Evolutionary conservation across 2,113 vertebrate species (phyloP).

Genomic region (Noturus placidus): DNA sequence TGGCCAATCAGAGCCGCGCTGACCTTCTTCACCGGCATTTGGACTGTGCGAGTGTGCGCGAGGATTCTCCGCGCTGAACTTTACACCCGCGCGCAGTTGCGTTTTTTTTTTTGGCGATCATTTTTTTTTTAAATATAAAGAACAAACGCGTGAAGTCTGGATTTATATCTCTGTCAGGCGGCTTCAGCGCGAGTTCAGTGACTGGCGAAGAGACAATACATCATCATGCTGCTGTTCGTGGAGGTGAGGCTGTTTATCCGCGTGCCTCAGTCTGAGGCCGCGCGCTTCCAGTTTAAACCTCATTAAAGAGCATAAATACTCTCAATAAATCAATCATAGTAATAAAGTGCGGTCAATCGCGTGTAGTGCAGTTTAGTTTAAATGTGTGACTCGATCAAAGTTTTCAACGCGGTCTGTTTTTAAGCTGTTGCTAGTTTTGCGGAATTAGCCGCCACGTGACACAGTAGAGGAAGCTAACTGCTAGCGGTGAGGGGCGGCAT

Average conservation of each 20-base stretch:
- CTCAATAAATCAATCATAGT: not conserved
- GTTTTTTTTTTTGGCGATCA: not conserved
- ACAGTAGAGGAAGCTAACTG: not conserved
- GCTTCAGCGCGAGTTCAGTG: not conserved
- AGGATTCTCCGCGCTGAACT: not conserved
- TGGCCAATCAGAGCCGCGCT: slow-evolving; percentile 35
- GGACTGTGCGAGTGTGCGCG: not conserved
- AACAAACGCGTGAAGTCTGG: not conserved
- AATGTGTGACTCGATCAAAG: not conserved
- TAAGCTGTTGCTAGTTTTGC: not conserved
- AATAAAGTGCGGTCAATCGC: not conserved
- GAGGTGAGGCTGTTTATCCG: slow-evolving; percentile 41
- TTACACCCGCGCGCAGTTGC: not conserved
- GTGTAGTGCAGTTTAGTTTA: not conserved
- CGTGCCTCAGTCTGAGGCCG: not conserved
- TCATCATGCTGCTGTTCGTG: slow-evolving; percentile 54
- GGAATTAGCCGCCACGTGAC: not conserved
- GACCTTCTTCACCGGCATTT: not conserved
- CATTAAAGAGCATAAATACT: not conserved
- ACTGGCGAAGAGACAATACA: not conserved
- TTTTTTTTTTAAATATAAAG: not conserved
- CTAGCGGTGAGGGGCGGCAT: not conserved
- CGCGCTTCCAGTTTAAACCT: slow-evolving; percentile 1
- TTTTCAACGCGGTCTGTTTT: not conserved
- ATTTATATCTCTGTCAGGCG: not conserved